A percentile compares a stretch with the other conserved stretches of the same genome.
Evolutionary conservation across 1,140 invertebrate genomes (phyloP).

Genomic region (Hermatobates lingyangjiaoensis): DNA sequence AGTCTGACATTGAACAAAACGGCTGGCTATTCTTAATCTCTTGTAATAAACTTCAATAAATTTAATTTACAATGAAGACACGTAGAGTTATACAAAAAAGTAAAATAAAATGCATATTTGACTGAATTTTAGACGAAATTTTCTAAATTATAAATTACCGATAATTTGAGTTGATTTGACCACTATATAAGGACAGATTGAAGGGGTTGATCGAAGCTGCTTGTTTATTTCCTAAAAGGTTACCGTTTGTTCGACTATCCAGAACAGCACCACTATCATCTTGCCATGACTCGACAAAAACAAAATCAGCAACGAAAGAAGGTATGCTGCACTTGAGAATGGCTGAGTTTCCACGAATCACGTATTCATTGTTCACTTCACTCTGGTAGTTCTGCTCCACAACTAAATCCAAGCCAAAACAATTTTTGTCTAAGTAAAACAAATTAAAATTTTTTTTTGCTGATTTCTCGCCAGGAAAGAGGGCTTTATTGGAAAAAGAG

Average conservation of each 20-base stretch:
- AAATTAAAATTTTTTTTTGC: too few species aligned
- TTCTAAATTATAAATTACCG: background rate
- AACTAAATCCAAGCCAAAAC: too few species aligned
- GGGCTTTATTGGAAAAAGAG: background rate
- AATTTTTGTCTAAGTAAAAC: too few species aligned
- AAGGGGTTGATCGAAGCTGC: background rate
- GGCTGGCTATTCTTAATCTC: too few species aligned
- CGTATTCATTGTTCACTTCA: slow-evolving; percentile 51
- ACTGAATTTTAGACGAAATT: background rate
- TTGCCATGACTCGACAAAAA: slow-evolving; percentile 73
- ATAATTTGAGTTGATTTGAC: background rate
- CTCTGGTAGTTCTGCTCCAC: slow-evolving; percentile 61
- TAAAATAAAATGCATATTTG: too few species aligned
- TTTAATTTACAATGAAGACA: too few species aligned
- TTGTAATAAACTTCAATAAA: too few species aligned
- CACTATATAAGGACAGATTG: background rate
- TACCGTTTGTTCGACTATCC: too few species aligned
- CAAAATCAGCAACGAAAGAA: slow-evolving; percentile 80
- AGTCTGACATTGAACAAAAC: too few species aligned
- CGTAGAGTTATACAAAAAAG: too few species aligned
- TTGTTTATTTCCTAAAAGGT: too few species aligned
- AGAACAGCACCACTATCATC: slow-evolving; percentile 47
- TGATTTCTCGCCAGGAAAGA: too few species aligned
- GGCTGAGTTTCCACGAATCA: slow-evolving; percentile 58
- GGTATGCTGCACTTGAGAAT: slow-evolving; percentile 82